Conservation (phyloP, 37 sponge, comb jelly and placozoan species). For the Ianthella basta region DNA sequence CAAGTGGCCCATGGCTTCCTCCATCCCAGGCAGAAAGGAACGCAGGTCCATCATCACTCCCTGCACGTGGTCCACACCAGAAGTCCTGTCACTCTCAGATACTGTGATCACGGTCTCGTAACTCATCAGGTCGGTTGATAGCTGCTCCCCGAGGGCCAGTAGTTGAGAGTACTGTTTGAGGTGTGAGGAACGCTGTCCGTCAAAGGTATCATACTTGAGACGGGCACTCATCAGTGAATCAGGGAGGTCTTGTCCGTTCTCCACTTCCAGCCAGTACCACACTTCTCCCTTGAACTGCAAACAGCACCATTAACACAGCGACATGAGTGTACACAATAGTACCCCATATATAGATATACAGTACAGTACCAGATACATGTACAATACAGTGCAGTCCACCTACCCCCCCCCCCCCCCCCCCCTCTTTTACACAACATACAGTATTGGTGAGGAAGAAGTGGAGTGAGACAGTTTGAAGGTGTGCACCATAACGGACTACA, state of each 20-base stretch:
- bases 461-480: too few relatives aligned
- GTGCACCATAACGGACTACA: too few relatives aligned
- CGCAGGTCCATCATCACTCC: background rate
- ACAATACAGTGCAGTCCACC: too few relatives aligned
- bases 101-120: conserved; percentile 1
- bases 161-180: background rate
- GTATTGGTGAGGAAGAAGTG: too few relatives aligned
- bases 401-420: too few relatives aligned
- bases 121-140: background rate
- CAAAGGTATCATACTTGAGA: background rate
- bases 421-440: too few relatives aligned
- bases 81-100: background rate
- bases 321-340: too few relatives aligned
- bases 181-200: background rate
- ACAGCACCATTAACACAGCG: background rate
- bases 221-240: conserved; percentile 19
- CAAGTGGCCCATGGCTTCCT: background rate
- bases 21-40: background rate
- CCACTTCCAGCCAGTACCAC: conserved; percentile 37
- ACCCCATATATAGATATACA: too few relatives aligned
- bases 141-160: background rate
- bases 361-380: too few relatives aligned
- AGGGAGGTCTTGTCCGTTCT: background rate
- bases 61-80: background rate
- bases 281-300: conserved; percentile 19